Percentiles rank a stretch among this genome's conserved stretches.
phyloP scores from a whole-genome alignment of 2,888 invertebrate species.

The Liodrosophila aerea region DNA sequence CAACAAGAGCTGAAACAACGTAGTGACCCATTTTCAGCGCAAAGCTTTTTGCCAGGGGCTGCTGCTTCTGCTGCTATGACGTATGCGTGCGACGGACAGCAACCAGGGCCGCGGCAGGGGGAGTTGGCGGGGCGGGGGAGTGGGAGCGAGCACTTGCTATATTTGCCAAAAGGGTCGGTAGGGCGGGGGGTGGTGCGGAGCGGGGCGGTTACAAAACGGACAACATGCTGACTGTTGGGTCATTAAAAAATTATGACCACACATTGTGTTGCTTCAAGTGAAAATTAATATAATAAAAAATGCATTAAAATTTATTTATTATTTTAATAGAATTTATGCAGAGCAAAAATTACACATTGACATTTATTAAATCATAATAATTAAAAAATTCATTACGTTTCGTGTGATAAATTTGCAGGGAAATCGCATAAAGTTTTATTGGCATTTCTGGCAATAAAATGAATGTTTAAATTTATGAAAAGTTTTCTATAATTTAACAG shows the following conservation, averaged over 20 bases:
- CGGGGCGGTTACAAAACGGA: constrained; percentile 8
- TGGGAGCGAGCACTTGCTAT: not conserved
- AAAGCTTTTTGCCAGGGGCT: constrained; percentile 75
- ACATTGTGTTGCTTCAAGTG: constrained; percentile 46
- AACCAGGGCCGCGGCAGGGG: not conserved
- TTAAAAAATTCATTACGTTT: too few species aligned
- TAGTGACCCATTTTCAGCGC: constrained; percentile 68
- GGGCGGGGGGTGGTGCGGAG: constrained; percentile 2
- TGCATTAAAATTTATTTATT: constrained; percentile 7
- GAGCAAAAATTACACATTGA: too few species aligned
- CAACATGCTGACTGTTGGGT: constrained; percentile 44
- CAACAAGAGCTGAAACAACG: constrained; percentile 35
- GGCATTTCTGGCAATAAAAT: too few species aligned
- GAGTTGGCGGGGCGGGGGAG: not conserved
- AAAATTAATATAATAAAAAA: not conserved
- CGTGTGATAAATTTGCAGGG: too few species aligned
- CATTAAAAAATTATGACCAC: constrained; percentile 73
- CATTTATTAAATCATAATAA: too few species aligned
- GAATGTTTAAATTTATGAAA: too few species aligned
- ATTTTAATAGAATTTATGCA: too few species aligned
- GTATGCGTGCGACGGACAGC: constrained; percentile 52
- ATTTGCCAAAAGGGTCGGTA: not conserved
- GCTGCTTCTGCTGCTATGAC: constrained; percentile 51
- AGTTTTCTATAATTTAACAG: constrained; percentile 17
- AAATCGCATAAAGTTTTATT: too few species aligned